phyloP scores from a whole-genome alignment of 2,113 vertebrate genomes.

The Paraplagusia blochii region DNA sequence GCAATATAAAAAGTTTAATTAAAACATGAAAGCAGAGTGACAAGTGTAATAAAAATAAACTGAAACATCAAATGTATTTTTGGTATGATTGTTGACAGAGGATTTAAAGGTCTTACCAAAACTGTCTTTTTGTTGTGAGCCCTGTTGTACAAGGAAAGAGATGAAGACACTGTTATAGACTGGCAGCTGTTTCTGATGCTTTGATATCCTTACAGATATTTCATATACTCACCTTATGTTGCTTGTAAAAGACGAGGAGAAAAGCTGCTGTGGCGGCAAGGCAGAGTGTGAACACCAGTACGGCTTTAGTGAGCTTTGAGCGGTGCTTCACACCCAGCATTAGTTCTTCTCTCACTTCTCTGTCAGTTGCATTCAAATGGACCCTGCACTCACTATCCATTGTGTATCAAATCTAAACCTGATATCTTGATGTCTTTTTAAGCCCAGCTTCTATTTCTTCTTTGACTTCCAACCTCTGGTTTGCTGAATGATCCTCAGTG shows the following conservation, averaged over 20 bases:
- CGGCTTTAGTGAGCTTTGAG: constrained; percentile 20
- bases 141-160: constrained; percentile 31
- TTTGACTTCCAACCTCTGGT: neutral
- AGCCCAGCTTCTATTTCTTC: neutral
- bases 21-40: too few species aligned
- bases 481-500: neutral
- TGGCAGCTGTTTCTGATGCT: neutral
- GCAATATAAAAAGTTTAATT: constrained; percentile 8
- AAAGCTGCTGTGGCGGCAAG: constrained; percentile 13
- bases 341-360: constrained; percentile 6
- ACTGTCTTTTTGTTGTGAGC: neutral
- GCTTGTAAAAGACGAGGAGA: constrained; percentile 27
- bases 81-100: too few species aligned
- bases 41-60: too few species aligned
- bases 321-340: neutral
- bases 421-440: neutral
- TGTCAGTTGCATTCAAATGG: constrained; percentile 8
- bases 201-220: neutral
- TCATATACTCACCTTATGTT: constrained; percentile 48
- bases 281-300: constrained; percentile 53
- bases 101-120: constrained; percentile 51
- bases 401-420: too few species aligned
- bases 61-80: too few species aligned
- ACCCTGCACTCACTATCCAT: constrained; percentile 55
- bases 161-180: neutral